Conservation (phyloP, 2,888 invertebrate species). For the Dryobotodes eremita region DNA sequence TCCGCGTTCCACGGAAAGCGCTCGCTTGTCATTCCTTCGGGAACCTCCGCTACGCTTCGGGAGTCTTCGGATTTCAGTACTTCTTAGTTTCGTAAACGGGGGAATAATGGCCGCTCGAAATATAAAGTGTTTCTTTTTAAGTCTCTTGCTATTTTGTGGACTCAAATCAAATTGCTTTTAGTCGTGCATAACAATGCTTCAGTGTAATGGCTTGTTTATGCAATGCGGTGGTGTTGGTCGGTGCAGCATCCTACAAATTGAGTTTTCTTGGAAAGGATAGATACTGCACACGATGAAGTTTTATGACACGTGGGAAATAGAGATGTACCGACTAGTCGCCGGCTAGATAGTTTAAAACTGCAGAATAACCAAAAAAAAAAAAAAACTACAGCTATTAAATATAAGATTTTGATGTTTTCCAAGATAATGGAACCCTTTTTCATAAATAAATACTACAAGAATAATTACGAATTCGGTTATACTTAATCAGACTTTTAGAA, state of each 20-base stretch:
- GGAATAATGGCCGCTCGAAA: conserved; percentile 56
- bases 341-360: background rate
- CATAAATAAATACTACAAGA: background rate
- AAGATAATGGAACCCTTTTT: background rate
- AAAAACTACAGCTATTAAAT: background rate
- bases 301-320: background rate
- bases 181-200: conserved; percentile 42
- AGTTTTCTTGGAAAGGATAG: conserved; percentile 34
- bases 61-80: conserved; percentile 65
- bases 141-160: conserved; percentile 51
- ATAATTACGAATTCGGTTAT: background rate
- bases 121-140: conserved; percentile 58
- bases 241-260: conserved; percentile 27
- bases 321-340: background rate
- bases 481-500: background rate
- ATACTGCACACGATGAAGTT: conserved; percentile 3
- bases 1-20: conserved; percentile 90
- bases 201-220: conserved; percentile 57
- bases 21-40: conserved; percentile 87
- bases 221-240: conserved; percentile 36
- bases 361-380: background rate
- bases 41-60: conserved; percentile 82
- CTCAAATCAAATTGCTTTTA: conserved; percentile 58
- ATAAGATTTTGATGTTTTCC: background rate
- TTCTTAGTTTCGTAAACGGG: conserved; percentile 63